Base-by-base conservation (phyloP, 2,797 vertebrate species). In the Podarcis siculus region DNA sequence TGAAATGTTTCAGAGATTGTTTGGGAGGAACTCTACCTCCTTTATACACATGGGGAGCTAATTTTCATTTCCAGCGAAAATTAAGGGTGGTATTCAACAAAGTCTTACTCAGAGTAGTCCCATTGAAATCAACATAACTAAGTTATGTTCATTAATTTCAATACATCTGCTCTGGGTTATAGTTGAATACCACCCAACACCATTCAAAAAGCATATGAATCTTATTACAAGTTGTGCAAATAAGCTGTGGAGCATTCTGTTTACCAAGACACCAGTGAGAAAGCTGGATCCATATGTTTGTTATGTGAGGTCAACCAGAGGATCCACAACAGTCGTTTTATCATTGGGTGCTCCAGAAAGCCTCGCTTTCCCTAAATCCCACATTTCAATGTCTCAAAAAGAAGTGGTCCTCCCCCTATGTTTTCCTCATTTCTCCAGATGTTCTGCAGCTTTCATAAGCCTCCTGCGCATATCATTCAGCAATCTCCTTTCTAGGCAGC, bases 1-100 rank as follows among this genome's bases (percentile, higher is more conserved):
- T 3, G 89, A 89, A 89, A 87, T 89, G 9, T 83, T 88, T 37
- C 83, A 39, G 55, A 71, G 12, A 25, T 15, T n/a, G 78, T 80
- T 79, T 39, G 9, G 27, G 17, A 15, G 23, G 2, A 19, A 0
- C 12, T 76, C 61, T 87, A 88, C 82, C 27, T 27, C 0, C 9
- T 83, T 87, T 61, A 82, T 69, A 75, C 76, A 0, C 79, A 0
- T 67, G 4, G 25, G n/a, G 17, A 89, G 73, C 19, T n/a, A 32
- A 86, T 91, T 55, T 55, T 69, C 13, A 86, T 0, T 73, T 21
- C 85, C 45, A 42, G 45, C 21, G 35, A 17, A 45, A 78, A 83
- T 1, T 72, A 49, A 82, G 78, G 71, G 3, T 55, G 49, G 49
- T 55, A 55, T 55, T 55, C 49, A 55, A 55, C 13, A 4, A 15